Percentiles rank a stretch among this genome's conserved stretches.
Conservation (phyloP, 1,140 invertebrate genomes). For the Macrosteles quadrilineatus region DNA sequence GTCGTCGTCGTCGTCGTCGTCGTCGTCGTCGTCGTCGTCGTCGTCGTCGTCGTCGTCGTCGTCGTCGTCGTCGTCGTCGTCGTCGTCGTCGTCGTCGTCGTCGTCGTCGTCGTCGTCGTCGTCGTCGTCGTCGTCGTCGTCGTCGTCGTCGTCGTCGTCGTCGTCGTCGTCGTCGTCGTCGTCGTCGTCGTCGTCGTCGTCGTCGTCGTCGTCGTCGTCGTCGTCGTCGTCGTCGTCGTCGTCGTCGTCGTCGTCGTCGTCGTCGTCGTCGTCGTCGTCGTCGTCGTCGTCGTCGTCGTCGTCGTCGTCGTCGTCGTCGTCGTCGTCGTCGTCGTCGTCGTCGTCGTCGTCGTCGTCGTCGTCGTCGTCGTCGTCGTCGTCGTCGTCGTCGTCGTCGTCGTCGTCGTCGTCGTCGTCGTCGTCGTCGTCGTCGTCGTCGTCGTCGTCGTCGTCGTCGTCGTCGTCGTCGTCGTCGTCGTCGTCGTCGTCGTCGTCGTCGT, state of each 20-base stretch:
- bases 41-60: too few relatives aligned
- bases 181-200: background rate
- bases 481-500: background rate
- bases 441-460: background rate
- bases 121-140: too few relatives aligned
- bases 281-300: conserved; percentile 4
- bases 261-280: background rate
- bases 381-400: background rate
- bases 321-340: background rate
- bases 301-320: conserved; percentile 11
- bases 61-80: too few relatives aligned
- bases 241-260: background rate
- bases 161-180: too few relatives aligned
- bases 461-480: conserved; percentile 12
- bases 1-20: too few relatives aligned
- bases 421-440: conserved; percentile 3
- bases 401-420: conserved; percentile 2
- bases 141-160: too few relatives aligned
- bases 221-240: background rate
- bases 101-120: too few relatives aligned
- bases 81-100: too few relatives aligned
- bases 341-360: conserved; percentile 12
- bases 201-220: background rate
- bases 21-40: too few relatives aligned
- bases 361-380: conserved; percentile 10